Evolutionary conservation across 2,888 invertebrate genomes (phyloP), one percentile per base, ranked within the genome.

Genomic region (Caenorhabditis doughertyi): DNA sequence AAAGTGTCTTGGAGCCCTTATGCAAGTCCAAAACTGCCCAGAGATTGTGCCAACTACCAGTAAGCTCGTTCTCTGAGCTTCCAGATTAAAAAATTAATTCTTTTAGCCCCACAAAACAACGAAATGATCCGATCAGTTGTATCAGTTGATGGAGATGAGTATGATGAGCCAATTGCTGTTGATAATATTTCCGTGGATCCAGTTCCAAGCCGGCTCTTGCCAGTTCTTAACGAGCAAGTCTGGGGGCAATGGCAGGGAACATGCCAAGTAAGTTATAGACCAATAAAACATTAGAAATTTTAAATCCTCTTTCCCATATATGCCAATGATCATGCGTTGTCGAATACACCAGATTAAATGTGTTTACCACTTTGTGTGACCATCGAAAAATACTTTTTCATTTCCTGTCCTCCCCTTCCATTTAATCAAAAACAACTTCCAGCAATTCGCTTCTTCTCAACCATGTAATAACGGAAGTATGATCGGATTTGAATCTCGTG

Each of bases 401-500:
- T 3, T 35, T 39, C 8, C 27, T 85, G 42, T 8, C n/a, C n/a
- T n/a, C n/a, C n/a, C n/a, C n/a, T n/a, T n/a, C n/a, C n/a, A 25
- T 89, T 72, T 42, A 13, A 42, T 13, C 42, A 13, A 11, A 42
- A 42, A 5, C 42, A 16, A 42, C 18, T 60, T 60, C 23, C 79
- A 90, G 88, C 89, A 90, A 47, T 91, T 91, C 79, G 90, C 90
- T 11, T 90, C 89, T 53, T 87, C 83, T 21, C 91, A 91, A 79
- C 90, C 90, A n/a, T 91, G 91, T 82, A 89, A 88, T 67, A 86
- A 88, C 79, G 87, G 88, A 35, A 84, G 88, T 67, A 86, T 89
- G 84, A 91, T 92, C 73, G 92, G 92, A 13, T 92, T 92, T 77
- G 91, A 92, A 72, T 88, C 90, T 11, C 88, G 92, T 18, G 90